A percentile compares a stretch with the other conserved stretches of the same genome.
Conservation (phyloP, 2,888 invertebrate species). For the Ischnus inquisitorius region DNA sequence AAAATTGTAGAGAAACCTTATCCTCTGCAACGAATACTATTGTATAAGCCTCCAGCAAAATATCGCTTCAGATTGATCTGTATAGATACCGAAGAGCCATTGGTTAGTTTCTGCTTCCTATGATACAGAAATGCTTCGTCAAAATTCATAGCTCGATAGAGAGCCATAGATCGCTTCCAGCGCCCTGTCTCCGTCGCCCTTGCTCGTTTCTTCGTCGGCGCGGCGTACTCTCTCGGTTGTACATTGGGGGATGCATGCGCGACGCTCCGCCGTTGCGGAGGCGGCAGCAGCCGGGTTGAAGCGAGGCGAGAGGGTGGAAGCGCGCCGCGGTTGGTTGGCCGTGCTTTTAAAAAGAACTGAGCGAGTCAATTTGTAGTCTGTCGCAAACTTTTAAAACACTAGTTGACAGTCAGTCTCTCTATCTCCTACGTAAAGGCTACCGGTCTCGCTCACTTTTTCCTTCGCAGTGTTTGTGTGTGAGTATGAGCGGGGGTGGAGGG, state of each 20-base stretch:
- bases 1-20: no score
- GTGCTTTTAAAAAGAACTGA: constrained; percentile 85
- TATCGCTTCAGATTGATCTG: neutral
- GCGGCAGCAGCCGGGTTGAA: constrained; percentile 38
- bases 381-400: constrained; percentile 86
- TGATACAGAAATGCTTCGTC: constrained; percentile 66
- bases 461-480: constrained; percentile 23
- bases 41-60: neutral
- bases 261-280: constrained; percentile 31
- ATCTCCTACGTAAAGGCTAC: constrained; percentile 40
- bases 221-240: constrained; percentile 34
- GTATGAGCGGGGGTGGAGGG: no score
- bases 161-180: neutral
- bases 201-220: constrained; percentile 32
- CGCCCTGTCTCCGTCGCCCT: constrained; percentile 19
- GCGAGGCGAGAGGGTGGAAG: constrained; percentile 68
- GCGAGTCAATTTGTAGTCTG: constrained; percentile 86
- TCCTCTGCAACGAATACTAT: no score
- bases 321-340: constrained; percentile 81
- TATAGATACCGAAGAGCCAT: constrained; percentile 14
- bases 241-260: constrained; percentile 46
- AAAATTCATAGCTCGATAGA: constrained; percentile 71
- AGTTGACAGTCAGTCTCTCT: constrained; percentile 83
- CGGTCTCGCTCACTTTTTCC: constrained; percentile 71
- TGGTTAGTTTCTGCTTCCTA: constrained; percentile 6